phyloP scores from a whole-genome alignment of 35 echinoderm and acorn worm genomes.

The Holothuria glaberrima region DNA sequence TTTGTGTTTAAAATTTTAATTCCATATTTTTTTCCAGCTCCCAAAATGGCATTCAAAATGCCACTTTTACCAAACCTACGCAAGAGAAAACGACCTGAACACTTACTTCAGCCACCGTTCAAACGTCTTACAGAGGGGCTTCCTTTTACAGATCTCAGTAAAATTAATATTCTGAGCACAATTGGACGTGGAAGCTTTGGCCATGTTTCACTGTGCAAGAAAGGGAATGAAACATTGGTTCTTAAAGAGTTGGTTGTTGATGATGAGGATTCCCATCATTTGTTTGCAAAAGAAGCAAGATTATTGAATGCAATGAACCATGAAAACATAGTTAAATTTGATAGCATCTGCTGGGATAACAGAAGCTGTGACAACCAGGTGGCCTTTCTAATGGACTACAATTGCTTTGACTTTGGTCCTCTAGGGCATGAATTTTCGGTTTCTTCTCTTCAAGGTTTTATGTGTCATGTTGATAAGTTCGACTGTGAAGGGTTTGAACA shows the following conservation, averaged over 20 bases:
- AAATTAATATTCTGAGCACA: constrained; percentile 5
- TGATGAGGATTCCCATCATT: background rate
- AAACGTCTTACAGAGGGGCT: background rate
- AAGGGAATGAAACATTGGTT: background rate
- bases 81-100: background rate
- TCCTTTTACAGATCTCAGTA: constrained; percentile 7
- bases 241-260: background rate
- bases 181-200: constrained; percentile 7
- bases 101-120: background rate
- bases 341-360: constrained; percentile 1
- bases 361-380: background rate
- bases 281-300: constrained; percentile 39
- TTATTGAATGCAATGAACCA: constrained; percentile 4
- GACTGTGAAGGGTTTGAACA: no score
- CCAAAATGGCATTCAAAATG: constrained; percentile 24
- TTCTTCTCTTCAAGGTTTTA: background rate
- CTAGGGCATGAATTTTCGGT: background rate
- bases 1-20: background rate
- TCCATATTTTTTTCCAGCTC: background rate
- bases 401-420: constrained; percentile 22
- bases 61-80: constrained; percentile 6
- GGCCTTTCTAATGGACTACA: constrained; percentile 24
- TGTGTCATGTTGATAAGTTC: background rate
- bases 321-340: constrained; percentile 53
- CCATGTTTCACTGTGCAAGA: background rate